Conservation (phyloP, 2,113 vertebrate genomes). For the Melanocharis versteri region DNA sequence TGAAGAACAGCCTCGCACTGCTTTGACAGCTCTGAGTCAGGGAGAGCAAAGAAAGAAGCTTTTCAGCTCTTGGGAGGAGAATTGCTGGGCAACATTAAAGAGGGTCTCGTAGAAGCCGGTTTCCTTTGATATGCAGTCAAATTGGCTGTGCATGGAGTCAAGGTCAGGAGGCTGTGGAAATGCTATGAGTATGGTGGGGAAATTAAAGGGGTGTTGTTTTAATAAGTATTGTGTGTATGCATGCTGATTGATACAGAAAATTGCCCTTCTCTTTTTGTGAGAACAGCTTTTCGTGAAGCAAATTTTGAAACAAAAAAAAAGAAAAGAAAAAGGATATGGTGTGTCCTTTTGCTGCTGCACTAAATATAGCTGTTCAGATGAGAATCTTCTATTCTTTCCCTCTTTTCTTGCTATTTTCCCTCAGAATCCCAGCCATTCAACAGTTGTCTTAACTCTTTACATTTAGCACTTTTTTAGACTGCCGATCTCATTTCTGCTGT, state of each 20-base stretch:
- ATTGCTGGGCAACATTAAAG: conserved; percentile 41
- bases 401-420: neutral
- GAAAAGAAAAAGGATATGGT: neutral
- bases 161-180: conserved; percentile 58
- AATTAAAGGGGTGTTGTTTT: conserved; percentile 9
- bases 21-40: conserved; percentile 31
- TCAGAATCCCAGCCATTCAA: neutral
- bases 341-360: neutral
- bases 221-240: conserved; percentile 7
- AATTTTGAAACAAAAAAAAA: neutral
- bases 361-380: neutral
- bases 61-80: conserved; percentile 51
- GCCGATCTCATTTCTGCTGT: neutral
- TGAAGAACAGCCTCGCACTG: conserved; percentile 17
- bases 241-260: conserved; percentile 22
- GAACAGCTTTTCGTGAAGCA: neutral
- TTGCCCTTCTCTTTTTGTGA: neutral
- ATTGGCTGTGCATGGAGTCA: conserved; percentile 33
- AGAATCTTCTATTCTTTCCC: neutral
- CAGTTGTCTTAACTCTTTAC: neutral
- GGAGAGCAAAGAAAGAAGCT: conserved; percentile 54
- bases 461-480: neutral
- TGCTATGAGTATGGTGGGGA: neutral
- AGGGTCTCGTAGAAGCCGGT: conserved; percentile 1
- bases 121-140: conserved; percentile 46